Base-by-base conservation (phyloP, 2,797 vertebrate species). In the Sebastes vulpes region DNA sequence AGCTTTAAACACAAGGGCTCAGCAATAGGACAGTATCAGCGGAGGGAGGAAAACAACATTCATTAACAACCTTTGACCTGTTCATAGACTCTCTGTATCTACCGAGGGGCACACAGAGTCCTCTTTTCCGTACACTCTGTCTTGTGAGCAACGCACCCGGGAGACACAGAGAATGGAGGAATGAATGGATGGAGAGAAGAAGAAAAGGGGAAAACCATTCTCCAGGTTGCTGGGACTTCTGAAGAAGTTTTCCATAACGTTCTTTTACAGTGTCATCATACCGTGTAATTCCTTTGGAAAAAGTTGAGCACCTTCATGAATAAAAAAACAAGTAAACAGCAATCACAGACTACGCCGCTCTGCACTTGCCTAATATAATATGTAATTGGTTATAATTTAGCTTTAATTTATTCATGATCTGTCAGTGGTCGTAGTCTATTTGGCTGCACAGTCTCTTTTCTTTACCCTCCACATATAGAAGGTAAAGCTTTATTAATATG, bases 11-110 rank as follows among this genome's bases (percentile, higher is more conserved):
- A 82, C 78, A 58, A 67, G 83, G 72, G 83, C 83, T 86, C 78
- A 82, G 88, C 77, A 73, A 72, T n/a, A 20, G 81, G 81, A 86
- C 86, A 83, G 72, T 86, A 87, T 83, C 88, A 65, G 66, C 14
- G 2, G 56, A 69, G 75, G 74, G 74, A 87, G 67, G 90, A 79
- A 86, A 86, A 86, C 81, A 83, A 87, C 80, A 81, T 87, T 89
- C 87, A 90, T 92, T 87, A 78, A 85, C 72, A 79, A 92, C 87
- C 85, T 87, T 80, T 91, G 82, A 91, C 87, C 88, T 56, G 25
- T 80, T 78, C 83, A 68, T 66, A 69, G 65, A 79, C 67, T 85
- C 9, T 58, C 60, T 72, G 72, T 69, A 29, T 81, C 82, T 60
- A 67, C 70, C 11, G 8, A 50, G 76, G 60, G 64, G 18, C 53